Percentiles rank a stretch among this genome's conserved stretches.
Conservation (phyloP, 2,888 invertebrate genomes). For the Microplitis manilae region DNA sequence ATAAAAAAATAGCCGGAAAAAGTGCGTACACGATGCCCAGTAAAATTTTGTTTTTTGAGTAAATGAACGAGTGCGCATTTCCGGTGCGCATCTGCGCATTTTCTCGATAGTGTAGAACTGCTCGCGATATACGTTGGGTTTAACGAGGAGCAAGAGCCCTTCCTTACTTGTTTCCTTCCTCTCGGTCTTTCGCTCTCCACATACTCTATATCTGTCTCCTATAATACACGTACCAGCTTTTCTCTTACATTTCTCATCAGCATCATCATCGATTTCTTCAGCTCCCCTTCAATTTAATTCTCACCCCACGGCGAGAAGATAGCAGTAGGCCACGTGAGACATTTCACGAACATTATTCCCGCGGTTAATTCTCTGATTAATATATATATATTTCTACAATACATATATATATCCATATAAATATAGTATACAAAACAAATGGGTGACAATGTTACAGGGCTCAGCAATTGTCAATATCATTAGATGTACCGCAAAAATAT, state of each 20-base stretch:
- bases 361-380: slow-evolving; percentile 22
- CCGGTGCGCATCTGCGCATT: slow-evolving; percentile 29
- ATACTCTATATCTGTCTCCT: not conserved
- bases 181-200: not conserved
- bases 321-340: not conserved
- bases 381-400: not conserved
- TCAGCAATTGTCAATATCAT: too few relatives aligned
- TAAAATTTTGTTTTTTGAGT: too few relatives aligned
- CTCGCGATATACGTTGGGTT: slow-evolving; percentile 25
- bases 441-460: not conserved
- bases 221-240: not conserved
- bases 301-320: slow-evolving; percentile 5
- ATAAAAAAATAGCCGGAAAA: too few relatives aligned
- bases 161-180: slow-evolving; percentile 17
- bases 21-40: too few relatives aligned
- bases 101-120: slow-evolving; percentile 17
- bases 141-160: slow-evolving; percentile 18
- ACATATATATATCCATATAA: not conserved
- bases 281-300: slow-evolving; percentile 17
- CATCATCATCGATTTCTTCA: slow-evolving; percentile 14
- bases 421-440: not conserved
- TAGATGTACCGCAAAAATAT: too few relatives aligned
- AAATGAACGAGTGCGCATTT: slow-evolving; percentile 17
- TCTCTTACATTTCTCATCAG: slow-evolving; percentile 12
- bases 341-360: not conserved